phyloP scores from a whole-genome alignment of 2,113 vertebrate species.

The Cephalophus harveyi region DNA sequence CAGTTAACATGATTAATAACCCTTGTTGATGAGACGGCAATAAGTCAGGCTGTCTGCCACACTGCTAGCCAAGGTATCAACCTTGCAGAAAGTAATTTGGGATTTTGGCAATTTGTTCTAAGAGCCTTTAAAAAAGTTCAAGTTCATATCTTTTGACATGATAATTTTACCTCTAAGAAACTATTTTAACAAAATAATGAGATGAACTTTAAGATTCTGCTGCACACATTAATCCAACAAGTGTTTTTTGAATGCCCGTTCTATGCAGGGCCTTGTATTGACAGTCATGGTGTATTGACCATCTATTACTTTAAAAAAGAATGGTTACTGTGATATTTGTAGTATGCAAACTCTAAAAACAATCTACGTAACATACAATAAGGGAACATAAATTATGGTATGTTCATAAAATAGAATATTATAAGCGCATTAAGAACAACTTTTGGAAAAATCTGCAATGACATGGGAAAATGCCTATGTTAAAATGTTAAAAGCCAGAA shows the following conservation, averaged over 20 bases:
- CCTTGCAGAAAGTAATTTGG: not conserved
- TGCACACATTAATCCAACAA: not conserved
- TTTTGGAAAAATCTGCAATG: not conserved
- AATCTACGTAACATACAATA: not conserved
- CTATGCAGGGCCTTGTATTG: not conserved
- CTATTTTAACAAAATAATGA: constrained; percentile 19
- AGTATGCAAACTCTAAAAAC: constrained; percentile 6
- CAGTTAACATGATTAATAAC: not conserved
- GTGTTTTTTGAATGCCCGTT: not conserved
- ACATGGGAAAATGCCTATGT: not conserved
- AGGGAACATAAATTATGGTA: not conserved
- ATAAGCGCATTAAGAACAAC: not conserved
- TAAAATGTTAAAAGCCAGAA: constrained; percentile 13
- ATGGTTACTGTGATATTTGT: not conserved
- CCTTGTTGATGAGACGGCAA: not conserved
- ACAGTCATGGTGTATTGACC: not conserved
- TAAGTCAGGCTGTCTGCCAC: not conserved
- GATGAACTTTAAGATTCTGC: not conserved
- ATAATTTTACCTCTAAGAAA: not conserved
- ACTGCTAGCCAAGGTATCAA: not conserved
- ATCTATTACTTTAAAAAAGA: not conserved
- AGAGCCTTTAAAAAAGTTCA: not conserved
- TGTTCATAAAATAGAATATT: not conserved
- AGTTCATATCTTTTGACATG: constrained; percentile 3
- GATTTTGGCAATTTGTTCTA: not conserved